A percentile compares a stretch with the other conserved stretches of the same genome.
phyloP scores from a whole-genome alignment of 2,113 vertebrate species.

The Turnix velox region DNA sequence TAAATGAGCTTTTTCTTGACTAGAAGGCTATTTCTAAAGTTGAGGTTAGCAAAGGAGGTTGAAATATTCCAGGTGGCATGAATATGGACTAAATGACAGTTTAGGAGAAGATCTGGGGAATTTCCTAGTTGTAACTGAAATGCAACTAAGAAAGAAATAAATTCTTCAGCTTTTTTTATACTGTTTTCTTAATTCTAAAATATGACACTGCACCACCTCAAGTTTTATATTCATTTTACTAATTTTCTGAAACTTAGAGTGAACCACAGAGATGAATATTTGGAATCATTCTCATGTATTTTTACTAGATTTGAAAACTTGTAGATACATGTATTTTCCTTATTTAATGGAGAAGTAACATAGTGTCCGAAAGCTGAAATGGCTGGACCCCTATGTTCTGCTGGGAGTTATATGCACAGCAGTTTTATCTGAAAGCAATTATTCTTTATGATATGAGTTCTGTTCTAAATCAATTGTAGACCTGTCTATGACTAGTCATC shows the following conservation, averaged over 20 bases:
- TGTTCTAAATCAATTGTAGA: background rate
- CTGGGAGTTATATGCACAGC: background rate
- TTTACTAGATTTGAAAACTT: background rate
- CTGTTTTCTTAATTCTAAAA: background rate
- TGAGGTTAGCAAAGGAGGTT: background rate
- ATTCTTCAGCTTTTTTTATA: background rate
- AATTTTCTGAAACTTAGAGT: background rate
- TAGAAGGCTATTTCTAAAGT: background rate
- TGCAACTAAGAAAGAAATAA: background rate
- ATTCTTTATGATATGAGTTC: background rate
- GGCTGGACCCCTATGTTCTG: background rate
- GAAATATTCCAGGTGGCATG: background rate
- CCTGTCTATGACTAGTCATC: background rate
- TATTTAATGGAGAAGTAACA: background rate
- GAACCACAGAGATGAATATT: background rate
- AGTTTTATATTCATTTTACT: background rate
- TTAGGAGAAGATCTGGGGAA: background rate
- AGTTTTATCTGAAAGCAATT: background rate
- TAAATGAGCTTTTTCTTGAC: background rate
- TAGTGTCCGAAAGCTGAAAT: background rate
- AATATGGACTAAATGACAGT: background rate
- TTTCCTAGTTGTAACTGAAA: background rate
- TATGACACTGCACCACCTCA: background rate
- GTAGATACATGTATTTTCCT: background rate
- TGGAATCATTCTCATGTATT: background rate